Conservation (phyloP, 2,113 vertebrate genomes). For the Syrmaticus mikado region DNA sequence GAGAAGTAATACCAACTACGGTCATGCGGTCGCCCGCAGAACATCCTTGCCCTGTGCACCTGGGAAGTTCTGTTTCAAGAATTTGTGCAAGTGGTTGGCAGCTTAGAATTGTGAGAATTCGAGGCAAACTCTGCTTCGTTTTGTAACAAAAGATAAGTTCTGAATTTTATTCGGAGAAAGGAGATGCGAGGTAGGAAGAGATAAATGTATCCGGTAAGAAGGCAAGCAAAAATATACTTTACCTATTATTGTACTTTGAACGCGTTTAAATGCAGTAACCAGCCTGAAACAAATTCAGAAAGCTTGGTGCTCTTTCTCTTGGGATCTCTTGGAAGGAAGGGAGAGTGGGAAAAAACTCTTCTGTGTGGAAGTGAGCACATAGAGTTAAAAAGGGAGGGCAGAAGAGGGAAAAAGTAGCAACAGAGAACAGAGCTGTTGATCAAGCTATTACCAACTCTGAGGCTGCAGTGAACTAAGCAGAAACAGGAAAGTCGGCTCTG, state of each 20-base stretch:
- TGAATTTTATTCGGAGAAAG: not conserved
- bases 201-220: constrained; percentile 4
- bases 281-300: not conserved
- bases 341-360: not conserved
- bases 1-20: not conserved
- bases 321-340: not conserved
- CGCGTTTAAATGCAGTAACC: not conserved
- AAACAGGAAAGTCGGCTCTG: not conserved
- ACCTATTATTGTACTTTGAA: not conserved
- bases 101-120: not conserved
- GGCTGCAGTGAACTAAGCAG: not conserved
- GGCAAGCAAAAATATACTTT: not conserved
- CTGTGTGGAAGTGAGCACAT: not conserved
- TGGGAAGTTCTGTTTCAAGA: not conserved
- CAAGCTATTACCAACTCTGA: not conserved
- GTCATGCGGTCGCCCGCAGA: rapidly evolving
- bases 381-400: constrained; percentile 8
- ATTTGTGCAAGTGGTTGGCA: constrained; percentile 7
- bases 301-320: not conserved
- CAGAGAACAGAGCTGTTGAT: not conserved
- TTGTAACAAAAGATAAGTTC: not conserved
- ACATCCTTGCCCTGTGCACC: not conserved
- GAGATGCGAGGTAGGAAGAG: not conserved
- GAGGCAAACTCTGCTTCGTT: not conserved
- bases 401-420: not conserved